These are phyloP conservation scores for Scolopax rusticola DNA, from an alignment of 2,797 vertebrate species.

Conservation along the genomic window DNA sequence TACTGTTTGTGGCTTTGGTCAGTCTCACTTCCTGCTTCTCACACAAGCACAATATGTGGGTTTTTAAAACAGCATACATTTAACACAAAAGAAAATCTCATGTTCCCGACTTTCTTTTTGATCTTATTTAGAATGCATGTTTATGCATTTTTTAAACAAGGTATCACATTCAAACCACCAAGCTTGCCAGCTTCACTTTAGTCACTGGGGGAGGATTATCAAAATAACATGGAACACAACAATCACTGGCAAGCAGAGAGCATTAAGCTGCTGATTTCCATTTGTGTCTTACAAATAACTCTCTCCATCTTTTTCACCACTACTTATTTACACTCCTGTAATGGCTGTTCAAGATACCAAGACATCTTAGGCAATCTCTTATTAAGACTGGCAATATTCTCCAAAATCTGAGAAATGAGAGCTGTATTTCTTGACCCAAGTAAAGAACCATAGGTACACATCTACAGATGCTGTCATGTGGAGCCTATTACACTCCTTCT, in stretches of 20 bases:
- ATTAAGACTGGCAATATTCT: neutral
- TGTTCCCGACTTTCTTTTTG: neutral
- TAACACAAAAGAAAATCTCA: neutral
- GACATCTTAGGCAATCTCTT: neutral
- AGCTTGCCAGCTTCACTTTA: neutral
- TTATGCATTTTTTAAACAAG: neutral
- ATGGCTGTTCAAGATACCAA: neutral
- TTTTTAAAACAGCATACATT: neutral
- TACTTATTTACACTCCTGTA: neutral
- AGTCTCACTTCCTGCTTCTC: constrained; percentile 23
- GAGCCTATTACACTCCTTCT: neutral
- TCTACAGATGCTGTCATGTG: neutral
- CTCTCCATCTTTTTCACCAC: neutral
- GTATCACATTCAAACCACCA: neutral
- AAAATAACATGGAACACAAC: neutral
- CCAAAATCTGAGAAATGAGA: neutral
- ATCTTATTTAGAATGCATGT: neutral
- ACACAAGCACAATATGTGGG: neutral
- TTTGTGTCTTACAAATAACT: neutral
- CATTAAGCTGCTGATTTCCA: neutral
- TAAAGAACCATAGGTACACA: neutral
- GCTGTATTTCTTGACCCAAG: neutral
- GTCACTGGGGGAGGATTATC: neutral
- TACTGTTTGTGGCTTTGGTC: neutral
- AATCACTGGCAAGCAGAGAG: neutral